Conservation (phyloP, 1,140 invertebrate species). For the Octopus sinensis region DNA sequence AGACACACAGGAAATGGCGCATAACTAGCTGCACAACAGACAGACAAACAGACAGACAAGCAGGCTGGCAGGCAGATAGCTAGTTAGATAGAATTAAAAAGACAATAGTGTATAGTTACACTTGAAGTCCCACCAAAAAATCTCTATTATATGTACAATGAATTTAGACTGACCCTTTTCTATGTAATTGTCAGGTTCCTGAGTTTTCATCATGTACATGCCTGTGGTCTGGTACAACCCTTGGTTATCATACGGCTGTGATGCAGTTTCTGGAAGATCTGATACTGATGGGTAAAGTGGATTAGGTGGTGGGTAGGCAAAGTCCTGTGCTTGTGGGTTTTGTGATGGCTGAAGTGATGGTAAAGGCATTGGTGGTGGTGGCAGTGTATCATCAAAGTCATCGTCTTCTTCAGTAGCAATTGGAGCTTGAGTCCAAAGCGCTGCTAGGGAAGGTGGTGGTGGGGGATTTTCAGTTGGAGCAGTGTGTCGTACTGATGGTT, state of each 20-base stretch:
- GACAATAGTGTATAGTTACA: too few species aligned
- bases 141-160: too few species aligned
- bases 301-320: too few species aligned
- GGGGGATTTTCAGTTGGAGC: not conserved
- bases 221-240: slow-evolving; percentile 1
- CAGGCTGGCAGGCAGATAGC: too few species aligned
- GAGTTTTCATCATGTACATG: not conserved
- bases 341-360: not conserved
- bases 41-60: too few species aligned
- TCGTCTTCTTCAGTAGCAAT: not conserved
- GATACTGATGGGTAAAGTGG: not conserved
- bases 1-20: too few species aligned
- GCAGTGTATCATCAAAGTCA: not conserved
- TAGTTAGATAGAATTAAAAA: too few species aligned
- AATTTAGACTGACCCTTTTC: not conserved
- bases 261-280: not conserved
- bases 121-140: too few species aligned
- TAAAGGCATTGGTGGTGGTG: not conserved
- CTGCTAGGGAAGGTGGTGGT: not conserved
- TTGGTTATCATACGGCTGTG: not conserved
- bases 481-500: not conserved
- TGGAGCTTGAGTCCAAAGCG: not conserved
- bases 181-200: not conserved
- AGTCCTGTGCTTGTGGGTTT: not conserved
- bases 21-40: too few species aligned